Evolutionary conservation across 2,888 invertebrate genomes (phyloP).

Genomic region (Drosophila mercatorum): DNA sequence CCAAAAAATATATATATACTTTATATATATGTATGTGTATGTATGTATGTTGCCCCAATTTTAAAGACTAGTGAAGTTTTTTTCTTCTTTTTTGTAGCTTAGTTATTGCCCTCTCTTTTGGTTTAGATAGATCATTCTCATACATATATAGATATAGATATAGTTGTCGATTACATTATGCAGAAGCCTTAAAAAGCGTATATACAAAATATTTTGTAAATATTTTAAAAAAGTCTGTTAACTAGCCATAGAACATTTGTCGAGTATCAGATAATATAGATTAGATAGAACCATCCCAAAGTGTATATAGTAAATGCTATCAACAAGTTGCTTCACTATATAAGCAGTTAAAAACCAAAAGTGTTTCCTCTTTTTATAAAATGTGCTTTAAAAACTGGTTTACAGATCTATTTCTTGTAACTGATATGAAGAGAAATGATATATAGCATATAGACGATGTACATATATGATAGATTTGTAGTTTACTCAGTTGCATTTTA

Average conservation of each 20-base stretch:
- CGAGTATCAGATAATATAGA: conserved; percentile 5
- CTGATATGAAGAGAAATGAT: conserved; percentile 74
- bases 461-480: conserved; percentile 38
- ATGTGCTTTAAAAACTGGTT: conserved; percentile 45
- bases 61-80: conserved; percentile 61
- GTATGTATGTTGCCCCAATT: conserved; percentile 35
- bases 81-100: conserved; percentile 46
- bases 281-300: conserved; percentile 40
- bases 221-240: conserved; percentile 75
- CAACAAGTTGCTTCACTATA: conserved; percentile 39
- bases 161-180: conserved; percentile 44
- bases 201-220: conserved; percentile 79
- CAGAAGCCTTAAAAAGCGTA: conserved; percentile 78
- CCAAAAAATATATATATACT: conserved; percentile 71
- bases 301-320: conserved; percentile 46
- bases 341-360: conserved; percentile 41
- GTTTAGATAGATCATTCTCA: conserved; percentile 44
- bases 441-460: conserved; percentile 25
- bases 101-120: conserved; percentile 72
- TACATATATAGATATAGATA: conserved; percentile 13
- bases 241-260: conserved; percentile 54
- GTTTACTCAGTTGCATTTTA: conserved; percentile 61
- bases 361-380: conserved; percentile 23
- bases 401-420: conserved; percentile 38
- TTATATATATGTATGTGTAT: conserved; percentile 36